Evolutionary conservation across 2,113 vertebrate species (phyloP), one percentile per base, ranked within the genome.

Genomic region (Phyllostomus hastatus): DNA sequence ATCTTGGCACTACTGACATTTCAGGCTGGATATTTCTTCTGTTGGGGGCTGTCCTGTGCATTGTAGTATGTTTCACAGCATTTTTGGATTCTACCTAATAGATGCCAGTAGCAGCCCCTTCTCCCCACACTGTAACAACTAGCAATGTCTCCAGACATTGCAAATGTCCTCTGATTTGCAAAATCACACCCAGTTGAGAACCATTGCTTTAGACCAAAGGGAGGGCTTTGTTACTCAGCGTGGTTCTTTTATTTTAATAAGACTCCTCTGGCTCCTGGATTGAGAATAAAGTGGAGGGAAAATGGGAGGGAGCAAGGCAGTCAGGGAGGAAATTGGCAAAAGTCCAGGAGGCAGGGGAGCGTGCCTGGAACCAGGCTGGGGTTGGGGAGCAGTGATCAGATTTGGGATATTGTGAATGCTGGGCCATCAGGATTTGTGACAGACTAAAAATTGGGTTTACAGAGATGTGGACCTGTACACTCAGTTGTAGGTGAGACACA

Each of bases 91-190:
- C 67, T 26, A 26, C 41, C 28, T 2, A 0, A 50, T 50, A 7
- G 41, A 20, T 81, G 17, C 43, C 38, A 4, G 16, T 16, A 41
- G n/a, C 28, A 31, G 6, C 5, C 24, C 8, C 4, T 0, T 1
- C 0, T 0, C 52, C 15, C 0, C 1, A n/a, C 15, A 70, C 4
- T 79, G 22, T 61, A 38, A 81, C 41, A 84, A 64, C 9, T 38
- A 57, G 66, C 78, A 78, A 33, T 90, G 31, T 90, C 61, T 83
- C 8, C 4, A 73, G 48, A 43, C 38, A 31, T 57, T 75, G 20
- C 33, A 79, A 6, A 46, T 87, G 48, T 52, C 69, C 17, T 59
- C 43, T 54, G 22, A 73, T 14, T 11, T 61, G 11, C 52, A 22
- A 19, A 84, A 59, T 85, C 61, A 61, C 15, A 41, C 8, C 12